Conservation (phyloP, 2,113 vertebrate genomes). For the Macrotus californicus region DNA sequence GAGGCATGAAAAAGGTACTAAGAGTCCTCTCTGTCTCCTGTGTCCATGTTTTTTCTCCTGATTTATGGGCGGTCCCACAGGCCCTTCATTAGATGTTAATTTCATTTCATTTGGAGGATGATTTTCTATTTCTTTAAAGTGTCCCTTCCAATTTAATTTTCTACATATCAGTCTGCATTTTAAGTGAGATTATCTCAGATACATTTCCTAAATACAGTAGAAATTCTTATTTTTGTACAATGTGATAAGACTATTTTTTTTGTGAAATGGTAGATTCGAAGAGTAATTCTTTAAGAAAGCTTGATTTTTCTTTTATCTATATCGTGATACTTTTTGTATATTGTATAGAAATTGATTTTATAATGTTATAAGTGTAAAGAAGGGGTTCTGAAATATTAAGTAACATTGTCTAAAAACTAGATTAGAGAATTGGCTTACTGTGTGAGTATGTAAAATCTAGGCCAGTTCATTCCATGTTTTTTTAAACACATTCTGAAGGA, state of each 20-base stretch:
- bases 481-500: neutral
- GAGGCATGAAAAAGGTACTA: neutral
- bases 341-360: neutral
- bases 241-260: neutral
- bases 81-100: neutral
- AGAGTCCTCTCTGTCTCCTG: neutral
- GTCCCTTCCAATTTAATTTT: neutral
- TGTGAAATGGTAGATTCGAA: neutral
- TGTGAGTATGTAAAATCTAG: neutral
- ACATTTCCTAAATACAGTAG: neutral
- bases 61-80: neutral
- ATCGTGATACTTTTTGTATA: neutral
- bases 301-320: neutral
- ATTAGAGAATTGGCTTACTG: neutral
- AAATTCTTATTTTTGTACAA: neutral
- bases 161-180: neutral
- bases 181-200: neutral
- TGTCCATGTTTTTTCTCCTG: neutral
- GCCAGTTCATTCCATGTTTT: neutral
- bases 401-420: neutral
- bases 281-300: constrained; percentile 6
- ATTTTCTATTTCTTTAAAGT: neutral
- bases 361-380: neutral
- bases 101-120: neutral
- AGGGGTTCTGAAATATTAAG: constrained; percentile 11